phyloP scores from a whole-genome alignment of 2,113 vertebrate species.

The Empidonax alnorum region DNA sequence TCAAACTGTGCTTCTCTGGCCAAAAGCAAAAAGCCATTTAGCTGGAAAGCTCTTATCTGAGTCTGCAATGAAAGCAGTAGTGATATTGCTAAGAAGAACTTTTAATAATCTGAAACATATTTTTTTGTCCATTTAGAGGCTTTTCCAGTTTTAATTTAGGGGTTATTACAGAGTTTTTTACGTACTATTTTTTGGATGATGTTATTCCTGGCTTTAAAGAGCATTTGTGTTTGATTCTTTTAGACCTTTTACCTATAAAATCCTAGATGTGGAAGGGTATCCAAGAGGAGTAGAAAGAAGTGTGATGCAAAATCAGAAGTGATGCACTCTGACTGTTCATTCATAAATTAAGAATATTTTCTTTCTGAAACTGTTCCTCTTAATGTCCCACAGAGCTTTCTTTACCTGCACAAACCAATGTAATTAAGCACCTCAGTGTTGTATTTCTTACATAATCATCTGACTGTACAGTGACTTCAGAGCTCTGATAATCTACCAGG shows the following conservation, averaged over 20 bases:
- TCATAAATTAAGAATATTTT: too few relatives aligned
- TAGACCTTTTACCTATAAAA: too few relatives aligned
- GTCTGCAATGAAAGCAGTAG: background rate
- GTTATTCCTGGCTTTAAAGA: background rate
- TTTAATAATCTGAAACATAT: background rate
- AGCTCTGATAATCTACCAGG: background rate
- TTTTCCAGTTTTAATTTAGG: background rate
- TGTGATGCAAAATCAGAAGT: too few relatives aligned
- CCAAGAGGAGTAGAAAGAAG: too few relatives aligned
- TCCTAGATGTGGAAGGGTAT: too few relatives aligned
- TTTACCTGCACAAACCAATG: background rate
- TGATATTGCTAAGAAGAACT: background rate
- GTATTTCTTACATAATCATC: background rate
- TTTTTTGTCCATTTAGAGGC: background rate
- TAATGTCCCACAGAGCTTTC: too few relatives aligned
- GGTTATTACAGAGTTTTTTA: background rate
- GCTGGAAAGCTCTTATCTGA: background rate
- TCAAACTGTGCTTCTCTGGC: background rate
- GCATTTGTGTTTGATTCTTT: too few relatives aligned
- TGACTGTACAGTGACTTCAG: background rate
- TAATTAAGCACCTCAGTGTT: background rate
- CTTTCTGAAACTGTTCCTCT: too few relatives aligned
- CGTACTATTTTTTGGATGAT: background rate
- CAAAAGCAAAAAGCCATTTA: background rate
- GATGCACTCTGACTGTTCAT: too few relatives aligned